phyloP scores from a whole-genome alignment of 2,797 vertebrate genomes.

The Pteronotus mesoamericanus region DNA sequence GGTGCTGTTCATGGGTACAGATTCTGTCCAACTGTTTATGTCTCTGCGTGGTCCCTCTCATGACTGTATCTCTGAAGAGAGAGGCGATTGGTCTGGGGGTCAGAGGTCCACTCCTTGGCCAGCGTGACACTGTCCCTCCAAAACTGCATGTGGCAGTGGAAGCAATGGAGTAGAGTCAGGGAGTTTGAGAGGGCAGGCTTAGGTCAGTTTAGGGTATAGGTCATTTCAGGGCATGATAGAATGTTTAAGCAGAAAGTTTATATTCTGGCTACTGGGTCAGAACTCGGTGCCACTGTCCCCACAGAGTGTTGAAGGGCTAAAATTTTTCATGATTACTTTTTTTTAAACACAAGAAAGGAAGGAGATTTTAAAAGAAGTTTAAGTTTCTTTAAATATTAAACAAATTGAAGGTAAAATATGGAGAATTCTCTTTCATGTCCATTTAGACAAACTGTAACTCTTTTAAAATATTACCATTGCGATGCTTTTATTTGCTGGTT shows the following conservation, averaged over 20 bases:
- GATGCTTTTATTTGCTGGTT: not conserved
- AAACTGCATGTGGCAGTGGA: not conserved
- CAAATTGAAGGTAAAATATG: not conserved
- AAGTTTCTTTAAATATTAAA: not conserved
- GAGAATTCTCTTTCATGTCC: constrained; percentile 5
- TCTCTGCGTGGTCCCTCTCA: not conserved
- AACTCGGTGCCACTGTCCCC: not conserved
- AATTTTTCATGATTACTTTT: not conserved
- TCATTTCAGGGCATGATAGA: not conserved
- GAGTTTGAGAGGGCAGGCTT: not conserved
- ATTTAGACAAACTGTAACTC: not conserved
- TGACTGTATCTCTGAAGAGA: not conserved
- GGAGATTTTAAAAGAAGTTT: not conserved
- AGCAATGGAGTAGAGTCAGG: not conserved
- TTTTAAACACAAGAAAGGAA: not conserved
- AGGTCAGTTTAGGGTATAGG: not conserved
- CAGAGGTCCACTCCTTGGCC: not conserved
- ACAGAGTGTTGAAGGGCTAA: not conserved
- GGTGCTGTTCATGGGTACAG: not conserved
- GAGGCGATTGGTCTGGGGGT: not conserved
- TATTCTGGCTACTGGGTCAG: not conserved
- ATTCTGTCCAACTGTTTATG: not conserved
- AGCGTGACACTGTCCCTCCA: not conserved
- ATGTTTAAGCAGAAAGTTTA: not conserved
- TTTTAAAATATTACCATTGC: not conserved